Percentiles rank a stretch among this genome's conserved stretches.
Evolutionary conservation across 2,797 vertebrate genomes (phyloP).

Genomic region (Phoebastria nigripes): DNA sequence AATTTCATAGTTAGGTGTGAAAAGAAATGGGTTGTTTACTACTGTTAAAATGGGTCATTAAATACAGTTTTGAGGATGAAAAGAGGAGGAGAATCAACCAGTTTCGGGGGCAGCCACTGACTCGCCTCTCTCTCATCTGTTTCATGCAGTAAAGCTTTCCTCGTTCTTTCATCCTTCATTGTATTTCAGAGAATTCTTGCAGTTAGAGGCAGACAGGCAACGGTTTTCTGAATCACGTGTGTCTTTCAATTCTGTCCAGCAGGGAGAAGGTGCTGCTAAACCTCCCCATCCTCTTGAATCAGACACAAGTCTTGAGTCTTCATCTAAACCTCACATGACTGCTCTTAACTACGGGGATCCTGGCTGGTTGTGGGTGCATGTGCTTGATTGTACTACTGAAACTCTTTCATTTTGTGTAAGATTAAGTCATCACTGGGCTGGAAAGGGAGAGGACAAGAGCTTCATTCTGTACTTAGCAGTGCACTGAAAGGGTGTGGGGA

Average conservation of each 20-base stretch:
- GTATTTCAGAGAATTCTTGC: neutral
- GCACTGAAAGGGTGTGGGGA: neutral
- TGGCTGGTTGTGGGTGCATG: neutral
- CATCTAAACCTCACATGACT: neutral
- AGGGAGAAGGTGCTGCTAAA: neutral
- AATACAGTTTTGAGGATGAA: neutral
- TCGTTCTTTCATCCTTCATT: neutral
- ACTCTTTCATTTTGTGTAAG: neutral
- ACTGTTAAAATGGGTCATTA: neutral
- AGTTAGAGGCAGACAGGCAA: neutral
- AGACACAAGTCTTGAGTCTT: neutral
- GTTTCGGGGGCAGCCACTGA: neutral
- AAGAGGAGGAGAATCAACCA: neutral
- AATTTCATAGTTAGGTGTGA: neutral
- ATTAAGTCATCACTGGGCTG: neutral
- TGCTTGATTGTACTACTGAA: neutral
- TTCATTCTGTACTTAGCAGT: neutral
- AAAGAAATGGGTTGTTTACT: neutral
- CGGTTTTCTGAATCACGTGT: accelerated
- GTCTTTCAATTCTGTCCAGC: neutral
- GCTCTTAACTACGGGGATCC: neutral
- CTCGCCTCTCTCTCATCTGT: neutral
- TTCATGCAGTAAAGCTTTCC: neutral
- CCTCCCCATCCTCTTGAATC: neutral
- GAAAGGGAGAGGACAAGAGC: neutral